Evolutionary conservation across 64 coral and sea anemone genomes (phyloP).

Genomic region (Pachyseris speciosa): DNA sequence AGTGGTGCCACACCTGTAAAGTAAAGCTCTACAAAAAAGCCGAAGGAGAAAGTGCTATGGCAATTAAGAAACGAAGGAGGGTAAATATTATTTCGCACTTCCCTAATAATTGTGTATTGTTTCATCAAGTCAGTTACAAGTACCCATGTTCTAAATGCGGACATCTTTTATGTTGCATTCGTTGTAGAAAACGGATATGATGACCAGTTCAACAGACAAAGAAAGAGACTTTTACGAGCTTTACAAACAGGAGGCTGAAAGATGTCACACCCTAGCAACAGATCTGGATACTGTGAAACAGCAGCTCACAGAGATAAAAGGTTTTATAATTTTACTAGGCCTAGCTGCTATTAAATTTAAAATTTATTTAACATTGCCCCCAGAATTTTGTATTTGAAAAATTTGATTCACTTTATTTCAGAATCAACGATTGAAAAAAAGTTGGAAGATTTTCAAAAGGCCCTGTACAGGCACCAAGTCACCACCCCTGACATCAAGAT

Average conservation of each 20-base stretch:
- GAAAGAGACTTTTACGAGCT: not conserved
- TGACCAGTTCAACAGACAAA: no score
- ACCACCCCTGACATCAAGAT: not conserved
- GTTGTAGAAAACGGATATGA: no score
- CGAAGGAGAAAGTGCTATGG: not conserved
- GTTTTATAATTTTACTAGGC: not conserved
- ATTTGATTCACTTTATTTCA: not conserved
- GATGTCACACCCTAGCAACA: not conserved
- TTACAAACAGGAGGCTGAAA: not conserved
- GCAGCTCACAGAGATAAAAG: not conserved
- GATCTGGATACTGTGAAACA: not conserved
- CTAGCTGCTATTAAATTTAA: not conserved
- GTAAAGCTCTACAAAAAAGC: not conserved
- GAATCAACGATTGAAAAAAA: not conserved
- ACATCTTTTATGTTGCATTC: no score
- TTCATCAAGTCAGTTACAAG: no score
- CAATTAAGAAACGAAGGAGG: not conserved
- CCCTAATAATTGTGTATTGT: no score
- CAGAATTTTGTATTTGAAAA: not conserved
- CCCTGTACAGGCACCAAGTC: not conserved
- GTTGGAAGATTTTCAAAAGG: not conserved
- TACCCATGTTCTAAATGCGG: no score
- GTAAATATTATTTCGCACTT: not conserved
- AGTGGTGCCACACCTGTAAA: not conserved
- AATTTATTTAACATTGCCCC: not conserved